These are phyloP conservation scores for Gymnocephalus cernua DNA, from an alignment of 2,113 vertebrate species.

Conservation along the genomic window DNA sequence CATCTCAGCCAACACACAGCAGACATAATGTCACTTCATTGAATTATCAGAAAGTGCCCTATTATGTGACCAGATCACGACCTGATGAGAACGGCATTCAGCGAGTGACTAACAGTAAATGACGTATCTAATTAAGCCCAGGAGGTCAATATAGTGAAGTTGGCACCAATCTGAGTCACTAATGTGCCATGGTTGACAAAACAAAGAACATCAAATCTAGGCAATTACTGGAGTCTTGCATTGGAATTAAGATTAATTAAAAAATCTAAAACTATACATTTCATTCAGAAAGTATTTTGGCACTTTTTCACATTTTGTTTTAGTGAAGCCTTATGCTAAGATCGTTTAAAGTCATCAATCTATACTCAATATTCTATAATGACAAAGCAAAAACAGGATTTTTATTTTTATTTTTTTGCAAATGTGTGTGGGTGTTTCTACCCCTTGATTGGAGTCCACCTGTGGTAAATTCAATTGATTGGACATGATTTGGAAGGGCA, in stretches of 20 bases:
- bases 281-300: background rate
- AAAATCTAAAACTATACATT: too few relatives aligned
- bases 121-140: background rate
- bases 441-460: background rate
- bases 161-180: background rate
- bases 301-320: background rate
- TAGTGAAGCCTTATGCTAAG: background rate
- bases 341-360: background rate
- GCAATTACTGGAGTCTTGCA: background rate
- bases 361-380: background rate
- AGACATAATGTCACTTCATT: conserved; percentile 11
- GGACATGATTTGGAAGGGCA: background rate
- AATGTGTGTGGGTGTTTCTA: background rate
- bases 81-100: conserved; percentile 2
- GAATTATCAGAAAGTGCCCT: background rate
- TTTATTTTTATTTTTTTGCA: background rate
- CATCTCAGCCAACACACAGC: background rate
- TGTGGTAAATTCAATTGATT: background rate
- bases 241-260: too few relatives aligned
- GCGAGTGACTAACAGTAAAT: background rate
- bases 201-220: background rate
- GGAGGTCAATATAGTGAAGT: background rate
- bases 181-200: background rate
- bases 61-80: background rate
- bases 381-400: background rate